Evolutionary conservation across 2,797 vertebrate genomes (phyloP), one percentile per base, ranked within the genome.

Genomic region (Xenentodon cancila): DNA sequence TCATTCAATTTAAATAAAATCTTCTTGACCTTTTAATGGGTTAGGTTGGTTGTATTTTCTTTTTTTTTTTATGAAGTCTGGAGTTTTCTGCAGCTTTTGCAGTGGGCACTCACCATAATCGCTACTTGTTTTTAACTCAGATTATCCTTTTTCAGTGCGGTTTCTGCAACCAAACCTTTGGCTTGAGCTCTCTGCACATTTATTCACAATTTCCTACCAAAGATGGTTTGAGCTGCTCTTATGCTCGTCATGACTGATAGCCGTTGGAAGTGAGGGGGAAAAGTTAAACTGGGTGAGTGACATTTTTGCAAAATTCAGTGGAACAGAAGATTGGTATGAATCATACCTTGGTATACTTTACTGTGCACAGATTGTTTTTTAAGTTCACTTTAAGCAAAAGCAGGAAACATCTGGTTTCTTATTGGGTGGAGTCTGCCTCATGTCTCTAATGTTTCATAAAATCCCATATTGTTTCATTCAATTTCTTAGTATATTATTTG

Each of bases 371-470:
- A 65, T 17, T 46, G 59, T 42, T 53, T n/a, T 61, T 52, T 4
- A 61, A 52, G 51, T 63, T 47, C 20, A 32, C 44, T 59, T 72
- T 52, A 7, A 62, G 55, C 6, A 17, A 18, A 19, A 49, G 46
- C 43, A 66, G 59, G 61, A 77, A 70, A 69, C 43, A 46, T 45
- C 50, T 25, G 48, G 25, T 51, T 76, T 73, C 37, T 30, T 25
- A 30, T 13, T 40, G 75, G 79, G 70, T 59, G 69, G 73, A 68
- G 75, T 63, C 2, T 2, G 53, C 75, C 73, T 73, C 17, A 6
- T 53, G 69, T 71, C 69, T 68, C 53, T 49, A 59, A 64, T 66
- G 71, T 74, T 76, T 84, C 57, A 74, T 58, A 46, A 75, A 45
- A 63, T 62, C 22, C 1, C 17, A 48, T 61, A 59, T 68, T 73